Evolutionary conservation across 2,888 invertebrate species (phyloP).

Genomic region (Drosophila meridionalis): DNA sequence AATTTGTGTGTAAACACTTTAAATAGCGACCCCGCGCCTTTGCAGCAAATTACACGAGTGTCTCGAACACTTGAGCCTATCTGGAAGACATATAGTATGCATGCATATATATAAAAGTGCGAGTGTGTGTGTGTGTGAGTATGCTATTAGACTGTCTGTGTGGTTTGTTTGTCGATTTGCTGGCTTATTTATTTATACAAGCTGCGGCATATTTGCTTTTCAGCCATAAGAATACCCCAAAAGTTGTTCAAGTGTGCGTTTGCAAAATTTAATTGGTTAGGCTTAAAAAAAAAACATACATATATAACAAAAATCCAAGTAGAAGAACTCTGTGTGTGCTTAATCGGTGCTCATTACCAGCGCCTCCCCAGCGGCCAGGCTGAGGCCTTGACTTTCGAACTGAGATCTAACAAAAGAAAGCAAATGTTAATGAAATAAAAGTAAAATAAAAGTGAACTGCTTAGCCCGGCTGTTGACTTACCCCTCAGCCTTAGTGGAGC

Average conservation of each 20-base stretch:
- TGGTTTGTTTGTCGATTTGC: slow-evolving; percentile 71
- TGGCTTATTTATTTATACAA: slow-evolving; percentile 59
- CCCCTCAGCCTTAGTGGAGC: slow-evolving; percentile 52
- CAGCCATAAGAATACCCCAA: slow-evolving; percentile 35
- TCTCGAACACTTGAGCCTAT: slow-evolving; percentile 55
- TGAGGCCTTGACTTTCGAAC: slow-evolving; percentile 42
- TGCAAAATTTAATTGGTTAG: slow-evolving; percentile 43
- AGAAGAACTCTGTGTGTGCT: slow-evolving; percentile 22
- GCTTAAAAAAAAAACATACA: slow-evolving; percentile 16
- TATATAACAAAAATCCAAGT: background rate
- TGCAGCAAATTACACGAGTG: slow-evolving; percentile 36
- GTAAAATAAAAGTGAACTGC: too few species aligned
- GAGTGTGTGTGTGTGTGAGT: slow-evolving; percentile 15
- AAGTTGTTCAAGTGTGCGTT: slow-evolving; percentile 28
- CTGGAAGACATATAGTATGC: background rate
- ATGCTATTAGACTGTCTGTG: slow-evolving; percentile 29
- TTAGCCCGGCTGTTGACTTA: slow-evolving; percentile 17
- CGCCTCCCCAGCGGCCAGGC: slow-evolving; percentile 64
- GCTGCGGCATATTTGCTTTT: slow-evolving; percentile 59
- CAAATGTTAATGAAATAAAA: background rate
- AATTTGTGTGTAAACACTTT: slow-evolving; percentile 79
- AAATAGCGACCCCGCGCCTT: slow-evolving; percentile 44
- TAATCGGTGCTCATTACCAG: slow-evolving; percentile 52
- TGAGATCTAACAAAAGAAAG: slow-evolving; percentile 25
- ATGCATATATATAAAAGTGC: background rate